Conservation (phyloP, 2,888 invertebrate genomes). For the Drosophila paramelanica region DNA sequence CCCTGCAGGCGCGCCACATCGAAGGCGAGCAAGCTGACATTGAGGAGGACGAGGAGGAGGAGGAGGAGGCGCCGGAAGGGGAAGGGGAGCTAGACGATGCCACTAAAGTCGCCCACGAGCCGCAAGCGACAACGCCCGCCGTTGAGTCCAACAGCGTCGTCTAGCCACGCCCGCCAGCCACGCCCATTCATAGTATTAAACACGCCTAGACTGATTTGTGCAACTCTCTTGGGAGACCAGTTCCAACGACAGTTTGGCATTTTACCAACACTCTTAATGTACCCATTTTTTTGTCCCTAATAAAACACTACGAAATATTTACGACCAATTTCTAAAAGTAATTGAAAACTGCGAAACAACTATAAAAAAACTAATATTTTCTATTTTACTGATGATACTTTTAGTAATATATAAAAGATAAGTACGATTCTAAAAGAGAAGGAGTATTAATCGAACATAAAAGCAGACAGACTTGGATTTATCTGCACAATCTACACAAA, state of each 20-base stretch:
- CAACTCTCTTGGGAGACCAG: conserved; percentile 18
- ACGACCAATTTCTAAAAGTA: not conserved
- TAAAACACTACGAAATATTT: conserved; percentile 18
- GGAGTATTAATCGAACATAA: too few species aligned
- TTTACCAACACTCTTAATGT: not conserved
- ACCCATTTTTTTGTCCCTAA: conserved; percentile 16
- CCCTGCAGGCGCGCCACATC: conserved; percentile 56
- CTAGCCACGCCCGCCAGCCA: conserved; percentile 20
- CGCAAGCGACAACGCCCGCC: conserved; percentile 50
- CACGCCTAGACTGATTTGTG: conserved; percentile 49
- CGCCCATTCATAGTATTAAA: conserved; percentile 31
- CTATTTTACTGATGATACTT: not conserved
- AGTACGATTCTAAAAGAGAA: too few species aligned
- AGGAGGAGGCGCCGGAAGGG: conserved; percentile 4
- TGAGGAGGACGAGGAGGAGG: conserved; percentile 29
- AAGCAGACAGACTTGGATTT: too few species aligned
- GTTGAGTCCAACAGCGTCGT: conserved; percentile 48
- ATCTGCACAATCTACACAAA: too few species aligned
- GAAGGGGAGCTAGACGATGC: conserved; percentile 18
- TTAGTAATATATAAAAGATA: not conserved
- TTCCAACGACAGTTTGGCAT: conserved; percentile 36
- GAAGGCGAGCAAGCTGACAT: conserved; percentile 32
- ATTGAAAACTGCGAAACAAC: not conserved
- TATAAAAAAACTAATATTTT: too few species aligned
- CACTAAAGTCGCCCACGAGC: conserved; percentile 21